Evolutionary conservation across 1,140 invertebrate species (phyloP), one percentile per base, ranked within the genome.

Genomic region (Drosophila novamexicana): DNA sequence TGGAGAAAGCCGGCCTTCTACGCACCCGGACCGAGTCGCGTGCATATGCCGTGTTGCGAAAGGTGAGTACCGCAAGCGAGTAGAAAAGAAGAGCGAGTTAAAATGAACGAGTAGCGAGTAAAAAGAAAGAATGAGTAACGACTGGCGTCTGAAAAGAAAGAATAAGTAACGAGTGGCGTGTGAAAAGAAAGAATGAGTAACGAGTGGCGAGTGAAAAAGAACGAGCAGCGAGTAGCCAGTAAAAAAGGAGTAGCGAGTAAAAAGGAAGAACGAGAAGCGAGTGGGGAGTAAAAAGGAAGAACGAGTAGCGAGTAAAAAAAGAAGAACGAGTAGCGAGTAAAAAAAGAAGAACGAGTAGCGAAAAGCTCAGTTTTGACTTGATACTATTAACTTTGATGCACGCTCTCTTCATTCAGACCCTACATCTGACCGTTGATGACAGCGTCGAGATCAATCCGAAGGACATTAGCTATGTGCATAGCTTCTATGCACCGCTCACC

Each of bases 401-500:
- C 22, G 22, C 22, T 45, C 40, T 40, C 22, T 36, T 85, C 92
- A 6, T 92, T 4, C 53, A 96, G 94, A 94, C 95, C 0, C 94
- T 98, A 18, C 95, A 95, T 72, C 93, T 98, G 3, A 98, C 97
- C 8, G 96, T 97, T 42, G 97, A 98, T 79, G 97, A 98, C 85
- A 96, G 96, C 6, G 96, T 96, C 63, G 97, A 98, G 93, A 94
- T 96, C 36, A 94, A 95, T 74, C 97, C 96, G 0, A 96, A 95
- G 75, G 98, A 99, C 88, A 98, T 98, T 54, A 96, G 97, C 71
- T 99, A 98, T 92, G 96, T 99, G 34, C 97, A 97, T 92, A 98
- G 96, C 76, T 97, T 97, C 91, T 99, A 99, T 93, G 98, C 98
- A 0, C 98, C 98, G 0, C 83, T 99, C n/a, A 98, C 96, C 81